Percentiles rank a stretch among this genome's conserved stretches.
Conservation (phyloP, 1,140 invertebrate species). For the Orussus abietinus region DNA sequence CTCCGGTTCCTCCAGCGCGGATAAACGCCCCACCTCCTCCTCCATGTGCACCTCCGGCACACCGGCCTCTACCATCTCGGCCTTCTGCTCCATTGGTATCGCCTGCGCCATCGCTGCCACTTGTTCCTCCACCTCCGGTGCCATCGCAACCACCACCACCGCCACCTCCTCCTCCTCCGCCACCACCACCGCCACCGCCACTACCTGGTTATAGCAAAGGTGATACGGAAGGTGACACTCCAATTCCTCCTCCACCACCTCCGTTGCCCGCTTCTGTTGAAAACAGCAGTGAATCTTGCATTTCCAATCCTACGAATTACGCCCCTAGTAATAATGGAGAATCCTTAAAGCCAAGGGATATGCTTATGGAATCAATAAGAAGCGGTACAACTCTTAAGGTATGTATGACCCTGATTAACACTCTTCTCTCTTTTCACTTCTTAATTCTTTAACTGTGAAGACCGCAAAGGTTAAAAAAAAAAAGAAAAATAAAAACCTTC, state of each 20-base stretch:
- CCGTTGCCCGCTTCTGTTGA: conserved; percentile 38
- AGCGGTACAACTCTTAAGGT: conserved; percentile 64
- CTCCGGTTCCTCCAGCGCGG: conserved; percentile 52
- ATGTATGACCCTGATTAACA: no score
- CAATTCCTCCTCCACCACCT: conserved; percentile 32
- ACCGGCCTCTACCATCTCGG: conserved; percentile 48
- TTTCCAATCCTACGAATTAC: conserved; percentile 27
- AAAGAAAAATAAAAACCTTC: no score
- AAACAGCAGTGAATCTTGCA: conserved; percentile 25
- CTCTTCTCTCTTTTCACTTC: no score
- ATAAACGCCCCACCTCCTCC: conserved; percentile 32
- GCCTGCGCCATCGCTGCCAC: conserved; percentile 18
- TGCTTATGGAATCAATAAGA: conserved; percentile 76
- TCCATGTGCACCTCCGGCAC: conserved; percentile 36
- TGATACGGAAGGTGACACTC: no score
- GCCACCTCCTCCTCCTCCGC: conserved; percentile 51
- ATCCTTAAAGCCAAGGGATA: conserved; percentile 32
- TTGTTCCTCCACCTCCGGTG: conserved; percentile 34
- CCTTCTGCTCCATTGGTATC: conserved; percentile 37
- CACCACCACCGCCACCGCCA: conserved; percentile 41
- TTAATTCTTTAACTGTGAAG: no score
- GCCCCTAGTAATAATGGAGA: conserved; percentile 32
- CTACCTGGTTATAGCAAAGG: conserved; percentile 38
- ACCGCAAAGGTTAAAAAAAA: no score
- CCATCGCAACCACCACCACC: conserved; percentile 38